Base-by-base conservation (phyloP, 2,888 invertebrate genomes). In the Archips crataeganus region DNA sequence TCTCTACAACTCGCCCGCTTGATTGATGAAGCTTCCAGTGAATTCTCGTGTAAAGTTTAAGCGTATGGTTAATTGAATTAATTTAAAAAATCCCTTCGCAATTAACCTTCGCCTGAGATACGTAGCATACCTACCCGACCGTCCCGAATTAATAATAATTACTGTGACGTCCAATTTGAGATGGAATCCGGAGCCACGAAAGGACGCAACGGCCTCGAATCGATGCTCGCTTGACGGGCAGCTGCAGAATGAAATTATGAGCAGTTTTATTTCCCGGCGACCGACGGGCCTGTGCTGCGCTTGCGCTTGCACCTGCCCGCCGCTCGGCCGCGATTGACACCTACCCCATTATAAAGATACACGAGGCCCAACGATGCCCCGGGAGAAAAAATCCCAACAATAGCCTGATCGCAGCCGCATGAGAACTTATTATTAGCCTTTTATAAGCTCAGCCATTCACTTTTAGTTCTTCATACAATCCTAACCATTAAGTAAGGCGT, bases 231-330 rank as follows among this genome's bases (percentile, higher is more conserved):
- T 90, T 88, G 92, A 90, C 92, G 85, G 92, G 94, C 94, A 94
- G 94, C 94, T 94, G 94, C 93, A 87, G 88, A 90, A 87, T 89
- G 84, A 90, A 93, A 94, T 93, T 94, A 94, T 93, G 91, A 90
- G 84, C 90, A 92, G 91, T 93, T 93, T 91, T 92, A 91, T 93
- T 88, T 89, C 87, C 85, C 87, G 82, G 71, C 81, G 75, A 77
- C 81, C 81, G 57, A 57, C 57, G 57, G 78, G 79, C 77, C 80
- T 76, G 77, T 80, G 78, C 80, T 75, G 79, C 54, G 54, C 23
- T 23, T 54, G 54, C 54, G 54, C 23, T 54, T 89, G 86, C 94
- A 93, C 94, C 94, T 93, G 93, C 93, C 91, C 85, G 82, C 65
- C 66, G 71, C 80, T 84, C 85, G 85, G 83, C 88, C 88, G 81